Conservation (phyloP, 2,888 invertebrate genomes). For the Steinernema carpocapsae region DNA sequence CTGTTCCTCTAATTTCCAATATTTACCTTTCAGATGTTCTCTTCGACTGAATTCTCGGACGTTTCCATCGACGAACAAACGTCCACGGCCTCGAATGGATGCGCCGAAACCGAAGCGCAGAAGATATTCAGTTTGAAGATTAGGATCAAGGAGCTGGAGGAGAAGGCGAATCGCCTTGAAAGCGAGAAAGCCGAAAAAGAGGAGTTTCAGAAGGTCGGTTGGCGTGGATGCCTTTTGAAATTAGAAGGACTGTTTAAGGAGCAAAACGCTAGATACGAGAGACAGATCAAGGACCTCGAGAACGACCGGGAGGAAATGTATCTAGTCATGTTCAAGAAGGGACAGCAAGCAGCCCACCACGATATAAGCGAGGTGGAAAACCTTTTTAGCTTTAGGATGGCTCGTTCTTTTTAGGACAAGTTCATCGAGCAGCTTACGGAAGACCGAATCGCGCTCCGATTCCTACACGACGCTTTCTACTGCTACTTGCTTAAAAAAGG, state of each 20-base stretch:
- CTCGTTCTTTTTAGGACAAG: constrained; percentile 45
- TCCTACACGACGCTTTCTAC: constrained; percentile 89
- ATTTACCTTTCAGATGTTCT: background rate
- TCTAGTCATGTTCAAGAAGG: constrained; percentile 68
- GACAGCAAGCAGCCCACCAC: constrained; percentile 65
- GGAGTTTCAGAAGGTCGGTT: constrained; percentile 34
- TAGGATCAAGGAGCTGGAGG: background rate
- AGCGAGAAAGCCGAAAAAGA: constrained; percentile 14
- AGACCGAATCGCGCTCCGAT: constrained; percentile 88
- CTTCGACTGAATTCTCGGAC: background rate
- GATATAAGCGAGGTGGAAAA: constrained; percentile 53
- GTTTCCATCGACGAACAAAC: background rate
- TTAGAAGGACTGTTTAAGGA: constrained; percentile 49
- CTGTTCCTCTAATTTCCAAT: too few species aligned
- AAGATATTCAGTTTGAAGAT: background rate
- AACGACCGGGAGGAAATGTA: constrained; percentile 67
- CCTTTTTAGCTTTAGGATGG: background rate
- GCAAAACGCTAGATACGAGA: constrained; percentile 65
- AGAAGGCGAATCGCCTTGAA: background rate
- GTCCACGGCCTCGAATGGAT: background rate
- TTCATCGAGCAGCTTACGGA: constrained; percentile 72
- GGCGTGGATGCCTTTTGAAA: constrained; percentile 45
- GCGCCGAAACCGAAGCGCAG: background rate
- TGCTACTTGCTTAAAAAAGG: constrained; percentile 83
- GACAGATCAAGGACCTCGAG: constrained; percentile 63